These are phyloP conservation scores for Malurus cyaneus DNA, from an alignment of 2,113 vertebrate genomes.

Conservation along the genomic window DNA sequence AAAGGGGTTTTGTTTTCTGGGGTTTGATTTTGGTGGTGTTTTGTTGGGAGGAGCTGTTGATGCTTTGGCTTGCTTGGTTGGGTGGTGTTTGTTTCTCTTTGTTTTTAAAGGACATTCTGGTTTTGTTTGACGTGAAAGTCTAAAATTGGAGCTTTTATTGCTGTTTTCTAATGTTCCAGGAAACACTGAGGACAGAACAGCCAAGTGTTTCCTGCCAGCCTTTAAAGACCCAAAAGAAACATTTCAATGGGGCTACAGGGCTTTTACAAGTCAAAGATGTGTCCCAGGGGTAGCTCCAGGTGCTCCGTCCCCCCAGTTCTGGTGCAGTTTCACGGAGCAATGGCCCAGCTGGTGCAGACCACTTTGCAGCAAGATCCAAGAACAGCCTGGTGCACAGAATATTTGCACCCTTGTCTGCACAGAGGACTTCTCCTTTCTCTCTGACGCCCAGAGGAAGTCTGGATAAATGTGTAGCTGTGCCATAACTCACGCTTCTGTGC, in stretches of 20 bases:
- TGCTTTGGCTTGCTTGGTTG: background rate
- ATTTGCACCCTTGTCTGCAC: background rate
- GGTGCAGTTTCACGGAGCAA: background rate
- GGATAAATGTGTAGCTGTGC: background rate
- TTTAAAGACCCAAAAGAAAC: background rate
- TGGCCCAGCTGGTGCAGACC: background rate
- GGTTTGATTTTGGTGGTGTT: background rate
- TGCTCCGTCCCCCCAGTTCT: accelerated
- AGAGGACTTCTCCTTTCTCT: background rate
- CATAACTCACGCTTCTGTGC: background rate
- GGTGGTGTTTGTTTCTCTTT: background rate
- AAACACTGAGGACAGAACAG: background rate
- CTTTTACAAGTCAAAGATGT: background rate
- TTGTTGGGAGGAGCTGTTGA: accelerated
- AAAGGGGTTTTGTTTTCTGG: background rate
- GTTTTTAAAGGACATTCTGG: background rate
- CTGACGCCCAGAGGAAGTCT: background rate
- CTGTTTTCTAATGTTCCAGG: background rate
- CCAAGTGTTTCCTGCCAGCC: background rate
- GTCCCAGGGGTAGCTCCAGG: background rate
- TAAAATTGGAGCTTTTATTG: accelerated
- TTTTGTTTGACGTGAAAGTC: background rate
- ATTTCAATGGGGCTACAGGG: background rate
- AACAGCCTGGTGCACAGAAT: background rate
- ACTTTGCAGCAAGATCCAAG: background rate